Percentiles rank a stretch among this genome's conserved stretches.
Evolutionary conservation across 2,888 invertebrate species (phyloP).

Genomic region (Apamea crenata): DNA sequence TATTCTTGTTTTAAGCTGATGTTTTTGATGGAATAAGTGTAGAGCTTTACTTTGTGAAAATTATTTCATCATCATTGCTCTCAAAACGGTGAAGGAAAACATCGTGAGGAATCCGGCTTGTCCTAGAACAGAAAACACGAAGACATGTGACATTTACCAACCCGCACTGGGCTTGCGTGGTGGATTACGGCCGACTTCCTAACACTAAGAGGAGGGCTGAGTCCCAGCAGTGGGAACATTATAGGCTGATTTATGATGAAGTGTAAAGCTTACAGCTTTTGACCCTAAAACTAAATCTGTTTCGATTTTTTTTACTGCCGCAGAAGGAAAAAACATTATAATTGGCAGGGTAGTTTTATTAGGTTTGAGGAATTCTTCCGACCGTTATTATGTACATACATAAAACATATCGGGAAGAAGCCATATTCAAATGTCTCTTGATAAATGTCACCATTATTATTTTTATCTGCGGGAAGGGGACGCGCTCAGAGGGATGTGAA

Average conservation of each 20-base stretch:
- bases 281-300: background rate
- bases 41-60: background rate
- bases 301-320: background rate
- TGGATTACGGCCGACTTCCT: background rate
- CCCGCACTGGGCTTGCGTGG: background rate
- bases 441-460: constrained; percentile 61
- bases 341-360: background rate
- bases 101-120: background rate
- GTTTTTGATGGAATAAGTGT: background rate
- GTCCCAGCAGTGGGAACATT: background rate
- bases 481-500: constrained; percentile 49
- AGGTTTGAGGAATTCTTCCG: background rate
- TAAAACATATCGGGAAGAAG: constrained; percentile 35
- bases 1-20: constrained; percentile 18
- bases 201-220: background rate
- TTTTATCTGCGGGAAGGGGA: constrained; percentile 60
- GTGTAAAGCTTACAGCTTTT: background rate
- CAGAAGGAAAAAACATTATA: background rate
- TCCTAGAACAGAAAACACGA: background rate
- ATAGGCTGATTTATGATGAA: background rate
- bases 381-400: constrained; percentile 21
- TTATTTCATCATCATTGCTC: background rate
- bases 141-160: background rate
- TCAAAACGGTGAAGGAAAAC: background rate
- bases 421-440: constrained; percentile 50